Base-by-base conservation (phyloP, 2,113 vertebrate species). In the Sylvietta virens region DNA sequence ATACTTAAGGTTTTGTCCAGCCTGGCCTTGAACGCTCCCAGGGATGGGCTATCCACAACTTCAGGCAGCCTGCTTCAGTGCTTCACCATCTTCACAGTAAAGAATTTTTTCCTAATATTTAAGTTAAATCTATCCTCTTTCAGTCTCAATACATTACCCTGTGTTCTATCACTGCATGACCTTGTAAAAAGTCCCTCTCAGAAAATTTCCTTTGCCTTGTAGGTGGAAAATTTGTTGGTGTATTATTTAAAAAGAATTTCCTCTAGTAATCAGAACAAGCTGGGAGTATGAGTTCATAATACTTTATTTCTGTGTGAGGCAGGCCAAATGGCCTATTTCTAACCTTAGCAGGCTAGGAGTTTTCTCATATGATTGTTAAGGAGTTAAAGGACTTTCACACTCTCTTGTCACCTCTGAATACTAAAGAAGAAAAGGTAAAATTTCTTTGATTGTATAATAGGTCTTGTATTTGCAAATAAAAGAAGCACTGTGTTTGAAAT, bases 141-240 rank as follows among this genome's bases (percentile, higher is more conserved):
- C 35, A 16, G 18, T 61, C 48, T 23, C 35, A n/a, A 69, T 53
- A 10, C 35, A 12, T 58, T 48, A 11, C 18, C 10, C 10, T 10
- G 69, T 61, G 17, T 76, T 69, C 18, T 61, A 1, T 48, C 30
- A 20, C 26, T 54, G 16, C n/a, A 26, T 19, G 31, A 61, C 70
- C n/a, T 69, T 27, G 14, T 54, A 47, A 61, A 74, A 35, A 1
- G 1, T 45, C 9, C 20, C 23, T 66, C 42, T 42, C n/a, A 60
- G 26, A 62, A 88, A 58, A 86, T 60, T 64, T n/a, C 56, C 72
- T 70, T 54, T 70, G 15, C 48, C 64, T 40, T 42, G 69, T 96
- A 95, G 93, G 94, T 97, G 33, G 42, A 65, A 88, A 71, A 73
- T 91, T 65, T 88, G 57, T 84, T 80, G 78, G 35, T 39, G 11